Evolutionary conservation across 1,140 invertebrate genomes (phyloP).

Genomic region (Drosophila lini): DNA sequence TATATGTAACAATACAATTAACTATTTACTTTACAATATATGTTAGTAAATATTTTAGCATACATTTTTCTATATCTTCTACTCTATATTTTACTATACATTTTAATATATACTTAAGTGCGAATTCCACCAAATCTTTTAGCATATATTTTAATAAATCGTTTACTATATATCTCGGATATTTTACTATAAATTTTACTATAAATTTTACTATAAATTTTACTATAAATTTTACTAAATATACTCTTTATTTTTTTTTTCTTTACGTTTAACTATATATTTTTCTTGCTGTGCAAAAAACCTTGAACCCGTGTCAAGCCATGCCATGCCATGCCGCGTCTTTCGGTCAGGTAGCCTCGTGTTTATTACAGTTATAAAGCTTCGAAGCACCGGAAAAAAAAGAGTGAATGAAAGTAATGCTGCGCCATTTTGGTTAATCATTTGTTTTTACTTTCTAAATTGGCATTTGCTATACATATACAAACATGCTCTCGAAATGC

Average conservation of each 20-base stretch:
- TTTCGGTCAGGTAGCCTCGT: slow-evolving; percentile 48
- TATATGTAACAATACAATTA: too few relatives aligned
- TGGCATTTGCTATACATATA: slow-evolving; percentile 77
- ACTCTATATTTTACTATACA: too few relatives aligned
- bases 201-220: not conserved
- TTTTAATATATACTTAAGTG: too few relatives aligned
- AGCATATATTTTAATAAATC: too few relatives aligned
- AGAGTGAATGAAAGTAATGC: slow-evolving; percentile 74
- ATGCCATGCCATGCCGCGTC: not conserved
- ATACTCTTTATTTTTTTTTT: not conserved
- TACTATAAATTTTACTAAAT: not conserved
- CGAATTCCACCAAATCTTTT: too few relatives aligned
- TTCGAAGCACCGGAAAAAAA: slow-evolving; percentile 51
- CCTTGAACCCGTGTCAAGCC: slow-evolving; percentile 65
- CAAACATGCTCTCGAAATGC: slow-evolving; percentile 56
- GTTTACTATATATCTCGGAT: not conserved
- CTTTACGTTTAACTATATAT: too few relatives aligned
- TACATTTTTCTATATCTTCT: too few relatives aligned
- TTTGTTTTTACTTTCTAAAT: slow-evolving; percentile 82
- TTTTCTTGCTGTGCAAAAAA: slow-evolving; percentile 38
- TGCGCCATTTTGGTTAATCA: slow-evolving; percentile 69
- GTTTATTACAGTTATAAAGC: slow-evolving; percentile 79
- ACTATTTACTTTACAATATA: too few relatives aligned
- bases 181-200: not conserved
- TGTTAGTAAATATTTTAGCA: too few relatives aligned